Evolutionary conservation across 2,113 vertebrate species (phyloP).

Genomic region (Dromiciops gliroides): DNA sequence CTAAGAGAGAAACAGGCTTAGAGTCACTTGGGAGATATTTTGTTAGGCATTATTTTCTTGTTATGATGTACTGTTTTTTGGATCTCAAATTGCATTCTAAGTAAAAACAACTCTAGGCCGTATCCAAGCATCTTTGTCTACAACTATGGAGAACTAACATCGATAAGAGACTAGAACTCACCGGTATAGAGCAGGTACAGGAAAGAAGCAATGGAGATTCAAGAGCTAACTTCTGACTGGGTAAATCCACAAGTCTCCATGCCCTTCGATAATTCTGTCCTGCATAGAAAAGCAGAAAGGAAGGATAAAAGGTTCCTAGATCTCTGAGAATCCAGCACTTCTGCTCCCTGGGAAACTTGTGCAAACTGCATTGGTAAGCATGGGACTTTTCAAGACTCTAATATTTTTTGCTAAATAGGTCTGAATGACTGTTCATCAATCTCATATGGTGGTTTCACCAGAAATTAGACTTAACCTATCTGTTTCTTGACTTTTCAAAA

Average conservation of each 20-base stretch:
- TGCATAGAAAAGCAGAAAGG: not conserved
- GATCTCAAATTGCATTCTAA: not conserved
- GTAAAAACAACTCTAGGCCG: not conserved
- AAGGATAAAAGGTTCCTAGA: not conserved
- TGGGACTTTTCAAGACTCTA: not conserved
- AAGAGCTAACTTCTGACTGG: not conserved
- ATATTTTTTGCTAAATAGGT: not conserved
- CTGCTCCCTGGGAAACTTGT: too few species aligned
- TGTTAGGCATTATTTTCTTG: not conserved
- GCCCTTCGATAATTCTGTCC: not conserved
- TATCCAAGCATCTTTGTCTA: not conserved
- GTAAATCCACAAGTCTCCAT: not conserved
- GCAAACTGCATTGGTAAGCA: not conserved
- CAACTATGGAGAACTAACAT: not conserved
- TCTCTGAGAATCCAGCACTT: not conserved
- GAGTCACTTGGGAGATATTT: not conserved
- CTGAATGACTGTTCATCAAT: not conserved
- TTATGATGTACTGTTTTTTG: not conserved
- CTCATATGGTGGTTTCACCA: not conserved
- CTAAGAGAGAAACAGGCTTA: too few species aligned
- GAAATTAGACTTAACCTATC: not conserved
- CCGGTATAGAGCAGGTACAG: too few species aligned
- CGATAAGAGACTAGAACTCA: too few species aligned
- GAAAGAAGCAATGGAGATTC: not conserved
- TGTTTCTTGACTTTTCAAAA: constrained; percentile 10